These are phyloP conservation scores for Epizoanthus fatuus DNA, from an alignment of 92 coral and sea anemone genomes.

Conservation along the genomic window DNA sequence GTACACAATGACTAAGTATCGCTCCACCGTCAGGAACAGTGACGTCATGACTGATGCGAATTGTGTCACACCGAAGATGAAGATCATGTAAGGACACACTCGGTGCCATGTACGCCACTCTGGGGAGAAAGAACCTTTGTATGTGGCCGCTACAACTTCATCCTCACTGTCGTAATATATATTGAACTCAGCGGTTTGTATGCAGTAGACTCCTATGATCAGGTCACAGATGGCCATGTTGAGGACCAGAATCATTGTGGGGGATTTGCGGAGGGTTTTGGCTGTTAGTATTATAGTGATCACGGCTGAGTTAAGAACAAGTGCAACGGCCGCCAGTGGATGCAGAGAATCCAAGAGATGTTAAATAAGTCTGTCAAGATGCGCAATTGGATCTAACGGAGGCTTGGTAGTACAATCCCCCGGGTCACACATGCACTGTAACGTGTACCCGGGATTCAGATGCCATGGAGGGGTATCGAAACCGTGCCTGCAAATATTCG, in stretches of 20 bases:
- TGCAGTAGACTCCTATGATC: no score
- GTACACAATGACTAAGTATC: no score
- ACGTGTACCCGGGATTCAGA: neutral
- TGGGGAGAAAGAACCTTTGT: no score
- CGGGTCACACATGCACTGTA: neutral
- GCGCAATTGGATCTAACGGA: neutral
- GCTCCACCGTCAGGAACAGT: no score
- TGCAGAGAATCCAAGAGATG: neutral
- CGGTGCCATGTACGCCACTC: no score
- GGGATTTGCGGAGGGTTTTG: neutral
- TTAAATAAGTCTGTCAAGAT: neutral
- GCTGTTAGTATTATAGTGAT: neutral
- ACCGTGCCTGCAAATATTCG: neutral
- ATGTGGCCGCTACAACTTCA: no score
- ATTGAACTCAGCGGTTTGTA: no score
- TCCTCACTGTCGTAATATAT: no score
- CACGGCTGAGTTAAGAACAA: neutral
- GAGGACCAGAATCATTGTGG: neutral
- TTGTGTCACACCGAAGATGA: no score
- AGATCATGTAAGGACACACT: no score
- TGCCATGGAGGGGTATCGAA: neutral
- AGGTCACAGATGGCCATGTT: no score
- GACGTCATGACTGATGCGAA: no score
- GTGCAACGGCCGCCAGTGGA: neutral
- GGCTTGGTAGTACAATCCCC: neutral